phyloP scores from a whole-genome alignment of 1,140 invertebrate genomes.

The Coenobita brevimanus region DNA sequence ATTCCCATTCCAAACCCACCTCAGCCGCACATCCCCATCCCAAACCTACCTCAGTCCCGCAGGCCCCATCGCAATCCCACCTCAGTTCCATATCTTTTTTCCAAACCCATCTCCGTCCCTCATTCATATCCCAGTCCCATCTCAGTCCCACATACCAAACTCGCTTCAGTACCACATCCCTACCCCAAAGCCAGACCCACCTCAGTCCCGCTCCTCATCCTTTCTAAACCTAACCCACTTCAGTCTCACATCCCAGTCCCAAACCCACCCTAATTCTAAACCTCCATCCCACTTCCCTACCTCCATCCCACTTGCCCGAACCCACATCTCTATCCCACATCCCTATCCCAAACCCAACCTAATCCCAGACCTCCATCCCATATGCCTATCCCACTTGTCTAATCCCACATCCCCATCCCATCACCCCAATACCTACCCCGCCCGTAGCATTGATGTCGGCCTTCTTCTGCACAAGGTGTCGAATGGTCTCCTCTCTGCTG shows the following conservation, averaged over 20 bases:
- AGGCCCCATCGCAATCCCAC: too few species aligned
- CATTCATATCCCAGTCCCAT: too few species aligned
- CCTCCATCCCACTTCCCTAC: neutral
- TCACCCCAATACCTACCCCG: conserved; percentile 83
- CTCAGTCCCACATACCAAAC: too few species aligned
- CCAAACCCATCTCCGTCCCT: too few species aligned
- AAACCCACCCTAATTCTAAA: neutral
- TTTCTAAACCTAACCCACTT: too few species aligned
- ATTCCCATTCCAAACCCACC: neutral
- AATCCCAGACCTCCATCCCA: neutral
- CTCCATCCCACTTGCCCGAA: neutral
- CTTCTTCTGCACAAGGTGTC: conserved; percentile 88
- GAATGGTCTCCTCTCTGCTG: conserved; percentile 95
- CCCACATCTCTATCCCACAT: conserved; percentile 88
- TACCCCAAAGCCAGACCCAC: neutral
- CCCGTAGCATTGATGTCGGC: conserved; percentile 93
- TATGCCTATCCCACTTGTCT: too few species aligned
- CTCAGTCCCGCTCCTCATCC: too few species aligned
- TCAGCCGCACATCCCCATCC: too few species aligned
- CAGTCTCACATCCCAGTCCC: neutral
- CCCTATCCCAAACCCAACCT: too few species aligned
- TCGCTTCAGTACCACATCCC: too few species aligned
- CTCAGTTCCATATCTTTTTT: neutral
- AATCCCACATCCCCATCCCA: neutral
- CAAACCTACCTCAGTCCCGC: too few species aligned